phyloP scores from a whole-genome alignment of 1,140 invertebrate species.

The Drosophila ercepeae region DNA sequence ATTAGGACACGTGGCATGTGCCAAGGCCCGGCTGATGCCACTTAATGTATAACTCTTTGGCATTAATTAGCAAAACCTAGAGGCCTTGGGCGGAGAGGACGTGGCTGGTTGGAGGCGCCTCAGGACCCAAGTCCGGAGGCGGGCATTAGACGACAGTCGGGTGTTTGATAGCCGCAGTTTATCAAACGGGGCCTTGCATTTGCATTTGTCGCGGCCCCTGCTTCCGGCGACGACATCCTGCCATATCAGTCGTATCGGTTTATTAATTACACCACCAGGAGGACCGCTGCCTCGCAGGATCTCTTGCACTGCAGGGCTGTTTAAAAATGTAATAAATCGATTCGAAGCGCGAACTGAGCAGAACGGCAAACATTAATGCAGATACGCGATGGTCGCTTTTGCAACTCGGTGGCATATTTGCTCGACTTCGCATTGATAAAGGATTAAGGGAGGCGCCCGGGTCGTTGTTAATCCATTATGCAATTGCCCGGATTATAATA shows the following conservation, averaged over 20 bases:
- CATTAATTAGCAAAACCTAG: conserved; percentile 70
- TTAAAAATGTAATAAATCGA: conserved; percentile 67
- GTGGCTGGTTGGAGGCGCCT: conserved; percentile 44
- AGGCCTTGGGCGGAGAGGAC: conserved; percentile 46
- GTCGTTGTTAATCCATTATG: conserved; percentile 68
- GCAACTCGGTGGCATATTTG: conserved; percentile 25
- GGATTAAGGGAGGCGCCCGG: conserved; percentile 50
- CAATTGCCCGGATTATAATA: conserved; percentile 71
- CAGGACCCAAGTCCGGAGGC: conserved; percentile 2
- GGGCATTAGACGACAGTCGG: conserved; percentile 36
- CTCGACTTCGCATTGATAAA: conserved; percentile 66
- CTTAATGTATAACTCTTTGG: conserved; percentile 57
- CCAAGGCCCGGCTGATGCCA: conserved; percentile 12
- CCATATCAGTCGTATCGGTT: conserved; percentile 38
- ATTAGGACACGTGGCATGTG: conserved; percentile 64
- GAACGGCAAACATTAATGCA: conserved; percentile 55
- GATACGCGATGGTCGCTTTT: conserved; percentile 2
- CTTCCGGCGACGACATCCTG: conserved; percentile 13
- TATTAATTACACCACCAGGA: conserved; percentile 49
- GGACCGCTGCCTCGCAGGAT: conserved; percentile 16
- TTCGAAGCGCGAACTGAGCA: conserved; percentile 58
- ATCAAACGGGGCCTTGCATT: conserved; percentile 59
- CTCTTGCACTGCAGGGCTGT: neutral
- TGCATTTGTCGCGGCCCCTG: conserved; percentile 16
- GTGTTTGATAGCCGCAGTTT: conserved; percentile 65